Base-by-base conservation (phyloP, 2,113 vertebrate genomes). In the Nerophis ophidion region DNA sequence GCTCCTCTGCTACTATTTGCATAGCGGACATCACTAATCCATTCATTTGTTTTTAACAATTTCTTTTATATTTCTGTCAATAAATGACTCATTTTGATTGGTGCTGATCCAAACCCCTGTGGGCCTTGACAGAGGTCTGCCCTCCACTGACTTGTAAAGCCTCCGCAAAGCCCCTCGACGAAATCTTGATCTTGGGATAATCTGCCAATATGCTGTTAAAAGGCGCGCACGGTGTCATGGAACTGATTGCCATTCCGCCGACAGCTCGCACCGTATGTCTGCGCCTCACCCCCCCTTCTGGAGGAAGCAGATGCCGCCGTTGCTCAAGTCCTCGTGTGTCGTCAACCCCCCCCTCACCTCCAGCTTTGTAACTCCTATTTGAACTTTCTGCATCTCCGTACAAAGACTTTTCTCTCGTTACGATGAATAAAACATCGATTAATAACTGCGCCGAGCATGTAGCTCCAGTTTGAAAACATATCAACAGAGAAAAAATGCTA, bases 241-340 rank as follows among this genome's bases (percentile, higher is more conserved):
- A 69, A 66, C 44, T 36, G 16, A n/a, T 71, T 44, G 40, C 12
- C 10, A 44, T 44, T 44, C 40, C 40, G 40, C 11, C 11, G 10
- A 12, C 70, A 76, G 72, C 60, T 40, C 51, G 19, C 58, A 72
- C 75, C 75, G 68, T 76, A 81, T 83, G 71, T 57, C 17, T 63
- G 36, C 47, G 38, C 48, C 34, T 73, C 64, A 66, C 65, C 56
- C 5, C 56, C 5, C 52, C 5, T 7, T 73, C 66, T 70, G 74
- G 47, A 38, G 19, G 57, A 51, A 74, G 16, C 76, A 86, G 75
- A 80, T 80, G 78, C 82, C 42, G 16, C 68, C 55, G 47, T 45
- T 60, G 64, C 67, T 61, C 61, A 70, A 75, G 71, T 73, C 74
- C 64, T 81, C 50, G 51, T 70, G 57, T 61, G 67, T 82, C n/a